phyloP scores from a whole-genome alignment of 2,113 vertebrate genomes.

The Ammodytes marinus region DNA sequence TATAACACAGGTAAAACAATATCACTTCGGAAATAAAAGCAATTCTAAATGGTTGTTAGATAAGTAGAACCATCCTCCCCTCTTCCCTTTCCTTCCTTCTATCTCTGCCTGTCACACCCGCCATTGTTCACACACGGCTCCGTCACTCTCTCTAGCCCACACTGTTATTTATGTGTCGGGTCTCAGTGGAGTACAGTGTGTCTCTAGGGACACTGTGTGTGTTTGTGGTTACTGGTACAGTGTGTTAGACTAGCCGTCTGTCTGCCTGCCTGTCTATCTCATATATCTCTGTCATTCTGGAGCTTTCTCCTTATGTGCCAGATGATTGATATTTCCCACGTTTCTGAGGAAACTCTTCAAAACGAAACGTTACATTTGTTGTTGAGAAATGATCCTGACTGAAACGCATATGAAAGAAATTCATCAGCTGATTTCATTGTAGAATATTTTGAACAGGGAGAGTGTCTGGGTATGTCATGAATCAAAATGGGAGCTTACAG shows the following conservation, averaged over 20 bases:
- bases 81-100: neutral
- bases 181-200: constrained; percentile 5
- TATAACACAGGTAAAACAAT: neutral
- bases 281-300: constrained; percentile 16
- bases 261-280: constrained; percentile 34
- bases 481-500: neutral
- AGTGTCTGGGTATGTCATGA: neutral
- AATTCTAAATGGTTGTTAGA: neutral
- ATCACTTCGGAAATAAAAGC: neutral
- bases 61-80: neutral
- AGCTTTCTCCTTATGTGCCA: constrained; percentile 28
- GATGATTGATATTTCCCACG: constrained; percentile 18
- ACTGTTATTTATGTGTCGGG: neutral
- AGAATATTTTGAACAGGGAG: no score
- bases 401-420: neutral
- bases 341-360: constrained; percentile 8
- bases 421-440: constrained; percentile 3
- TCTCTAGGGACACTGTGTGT: constrained; percentile 22
- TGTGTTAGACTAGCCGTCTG: constrained; percentile 19
- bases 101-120: neutral
- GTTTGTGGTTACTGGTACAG: constrained; percentile 30
- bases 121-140: neutral
- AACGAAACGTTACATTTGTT: constrained; percentile 8
- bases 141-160: constrained; percentile 7
- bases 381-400: neutral